Percentiles rank a stretch among this genome's conserved stretches.
Evolutionary conservation across 2,797 vertebrate species (phyloP).

Genomic region (Lepidocolaptes lacrymiger): DNA sequence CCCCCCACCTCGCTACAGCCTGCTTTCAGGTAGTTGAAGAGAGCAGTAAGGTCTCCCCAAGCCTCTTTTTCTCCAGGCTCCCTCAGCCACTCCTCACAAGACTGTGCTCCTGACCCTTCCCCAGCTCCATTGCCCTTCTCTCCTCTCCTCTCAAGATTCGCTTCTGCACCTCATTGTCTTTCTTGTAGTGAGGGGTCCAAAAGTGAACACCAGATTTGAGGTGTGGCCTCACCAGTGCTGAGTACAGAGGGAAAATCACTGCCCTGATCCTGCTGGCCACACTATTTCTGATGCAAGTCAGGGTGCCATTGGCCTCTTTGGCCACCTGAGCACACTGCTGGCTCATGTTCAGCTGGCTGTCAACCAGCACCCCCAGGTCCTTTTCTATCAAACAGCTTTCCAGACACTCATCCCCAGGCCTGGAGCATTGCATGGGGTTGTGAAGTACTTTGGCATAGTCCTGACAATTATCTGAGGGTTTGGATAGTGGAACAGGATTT

Average conservation of each 20-base stretch:
- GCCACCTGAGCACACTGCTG: background rate
- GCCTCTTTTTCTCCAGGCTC: background rate
- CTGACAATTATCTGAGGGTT: background rate
- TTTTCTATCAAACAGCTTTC: background rate
- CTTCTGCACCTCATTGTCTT: background rate
- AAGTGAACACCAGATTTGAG: background rate
- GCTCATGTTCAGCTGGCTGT: background rate
- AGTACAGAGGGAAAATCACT: too few relatives aligned
- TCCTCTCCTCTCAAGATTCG: background rate
- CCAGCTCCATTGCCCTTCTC: background rate
- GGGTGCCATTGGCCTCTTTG: background rate
- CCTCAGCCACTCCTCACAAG: background rate
- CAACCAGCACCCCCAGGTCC: background rate
- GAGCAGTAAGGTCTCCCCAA: background rate
- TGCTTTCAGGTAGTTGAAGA: background rate
- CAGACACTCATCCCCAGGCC: background rate
- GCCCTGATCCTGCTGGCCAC: background rate
- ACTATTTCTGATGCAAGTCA: background rate
- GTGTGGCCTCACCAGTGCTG: background rate
- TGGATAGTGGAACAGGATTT: background rate
- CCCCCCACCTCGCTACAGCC: background rate
- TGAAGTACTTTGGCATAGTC: background rate
- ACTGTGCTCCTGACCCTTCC: background rate
- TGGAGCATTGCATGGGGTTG: rapidly evolving
- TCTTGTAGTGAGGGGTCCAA: background rate